Conservation (phyloP, 2,888 invertebrate genomes). For the Leptodirus hochenwartii region DNA sequence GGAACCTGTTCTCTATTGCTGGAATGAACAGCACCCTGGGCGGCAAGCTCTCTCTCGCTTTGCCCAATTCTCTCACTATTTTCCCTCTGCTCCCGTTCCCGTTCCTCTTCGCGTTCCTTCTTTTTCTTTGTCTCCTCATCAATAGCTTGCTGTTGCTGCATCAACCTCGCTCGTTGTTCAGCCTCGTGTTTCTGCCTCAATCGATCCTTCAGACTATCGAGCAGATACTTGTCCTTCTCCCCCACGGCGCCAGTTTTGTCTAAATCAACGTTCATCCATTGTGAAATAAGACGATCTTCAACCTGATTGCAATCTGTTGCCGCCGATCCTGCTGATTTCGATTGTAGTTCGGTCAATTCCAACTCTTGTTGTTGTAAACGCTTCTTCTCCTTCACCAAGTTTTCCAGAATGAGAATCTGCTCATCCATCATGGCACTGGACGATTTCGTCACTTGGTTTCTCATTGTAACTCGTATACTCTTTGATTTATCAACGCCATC, state of each 20-base stretch:
- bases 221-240: constrained; percentile 28
- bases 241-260: constrained; percentile 21
- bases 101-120: constrained; percentile 25
- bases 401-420: constrained; percentile 28
- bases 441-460: constrained; percentile 34
- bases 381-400: constrained; percentile 30
- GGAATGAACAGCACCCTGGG: constrained; percentile 15
- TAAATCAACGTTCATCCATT: constrained; percentile 34
- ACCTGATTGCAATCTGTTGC: constrained; percentile 5
- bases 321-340: constrained; percentile 2
- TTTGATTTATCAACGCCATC: constrained; percentile 31
- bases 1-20: no score
- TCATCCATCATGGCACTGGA: constrained; percentile 28
- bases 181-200: constrained; percentile 33
- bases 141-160: constrained; percentile 21
- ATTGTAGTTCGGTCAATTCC: constrained; percentile 16
- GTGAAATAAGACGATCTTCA: constrained; percentile 26
- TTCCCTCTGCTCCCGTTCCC: constrained; percentile 23
- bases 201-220: constrained; percentile 32
- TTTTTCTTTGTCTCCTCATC: no score
- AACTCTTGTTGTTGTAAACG: constrained; percentile 14
- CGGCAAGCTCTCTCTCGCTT: constrained; percentile 6
- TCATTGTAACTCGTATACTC: constrained; percentile 47
- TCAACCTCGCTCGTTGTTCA: no score
- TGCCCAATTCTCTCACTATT: no score